These are phyloP conservation scores for Taphrorychus bicolor DNA, from an alignment of 2,888 invertebrate species.

Conservation along the genomic window DNA sequence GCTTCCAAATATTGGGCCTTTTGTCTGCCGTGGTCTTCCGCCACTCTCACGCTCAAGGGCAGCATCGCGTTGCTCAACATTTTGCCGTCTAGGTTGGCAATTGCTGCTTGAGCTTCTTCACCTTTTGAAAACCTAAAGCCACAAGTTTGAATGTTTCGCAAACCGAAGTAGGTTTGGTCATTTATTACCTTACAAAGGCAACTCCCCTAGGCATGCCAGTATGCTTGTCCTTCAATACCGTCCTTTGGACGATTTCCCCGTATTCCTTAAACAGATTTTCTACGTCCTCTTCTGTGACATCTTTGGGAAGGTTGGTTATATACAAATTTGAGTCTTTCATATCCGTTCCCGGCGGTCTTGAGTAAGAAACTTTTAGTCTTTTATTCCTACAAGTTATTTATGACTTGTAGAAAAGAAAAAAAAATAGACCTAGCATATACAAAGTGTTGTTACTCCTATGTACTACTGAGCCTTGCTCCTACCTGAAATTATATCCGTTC, in stretches of 20 bases:
- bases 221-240: conserved; percentile 86
- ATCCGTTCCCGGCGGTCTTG: conserved; percentile 88
- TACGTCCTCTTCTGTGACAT: conserved; percentile 82
- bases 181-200: conserved; percentile 83
- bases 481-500: conserved; percentile 70
- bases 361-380: conserved; percentile 91
- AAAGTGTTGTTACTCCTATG: neutral
- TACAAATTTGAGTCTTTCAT: conserved; percentile 95
- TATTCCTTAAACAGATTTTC: conserved; percentile 86
- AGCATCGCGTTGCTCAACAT: conserved; percentile 85
- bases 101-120: conserved; percentile 90
- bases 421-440: too few species aligned
- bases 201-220: conserved; percentile 89
- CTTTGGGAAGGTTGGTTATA: conserved; percentile 89
- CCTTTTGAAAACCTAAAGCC: conserved; percentile 82
- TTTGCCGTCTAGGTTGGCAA: conserved; percentile 82
- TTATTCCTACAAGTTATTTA: conserved; percentile 72
- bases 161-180: neutral
- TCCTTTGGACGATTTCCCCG: conserved; percentile 91
- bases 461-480: conserved; percentile 7
- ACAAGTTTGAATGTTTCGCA: neutral
- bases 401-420: too few species aligned
- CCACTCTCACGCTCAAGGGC: conserved; percentile 78
- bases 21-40: conserved; percentile 86
- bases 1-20: conserved; percentile 68